A percentile compares a stretch with the other conserved stretches of the same genome.
Evolutionary conservation across 2,888 invertebrate species (phyloP).

Genomic region (Thecocarcelia acutangulata): DNA sequence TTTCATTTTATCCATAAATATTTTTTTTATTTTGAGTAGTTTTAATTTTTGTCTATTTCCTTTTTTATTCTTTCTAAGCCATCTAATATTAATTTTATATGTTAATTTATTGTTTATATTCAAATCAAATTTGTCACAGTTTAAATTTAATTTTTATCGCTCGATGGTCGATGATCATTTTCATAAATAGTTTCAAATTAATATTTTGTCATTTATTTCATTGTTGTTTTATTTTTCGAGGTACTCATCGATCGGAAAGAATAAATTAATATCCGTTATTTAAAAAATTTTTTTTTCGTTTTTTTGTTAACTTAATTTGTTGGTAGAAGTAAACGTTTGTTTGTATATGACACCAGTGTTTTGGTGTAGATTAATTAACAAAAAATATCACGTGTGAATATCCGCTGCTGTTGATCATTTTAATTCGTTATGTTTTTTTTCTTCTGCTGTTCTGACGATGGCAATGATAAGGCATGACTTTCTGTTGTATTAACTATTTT

Average conservation of each 20-base stretch:
- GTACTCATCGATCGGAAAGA: slow-evolving; percentile 31
- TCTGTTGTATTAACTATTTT: slow-evolving; percentile 3
- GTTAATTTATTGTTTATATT: not conserved
- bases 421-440: slow-evolving; percentile 44
- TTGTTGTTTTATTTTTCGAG: not conserved
- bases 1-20: no score
- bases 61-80: not conserved
- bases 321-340: not conserved
- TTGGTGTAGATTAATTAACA: slow-evolving; percentile 73
- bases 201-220: slow-evolving; percentile 29
- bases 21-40: no score
- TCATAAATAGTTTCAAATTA: not conserved
- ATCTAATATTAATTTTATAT: not conserved
- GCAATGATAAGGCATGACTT: slow-evolving; percentile 39
- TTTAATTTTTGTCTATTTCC: no score
- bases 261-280: slow-evolving; percentile 66
- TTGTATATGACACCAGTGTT: not conserved
- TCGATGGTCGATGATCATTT: not conserved
- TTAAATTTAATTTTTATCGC: slow-evolving; percentile 12
- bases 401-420: slow-evolving; percentile 72
- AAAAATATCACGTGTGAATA: slow-evolving; percentile 79
- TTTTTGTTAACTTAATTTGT: slow-evolving; percentile 1
- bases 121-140: slow-evolving; percentile 52
- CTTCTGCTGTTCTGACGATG: slow-evolving; percentile 2
- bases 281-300: slow-evolving; percentile 8